Conservation (phyloP, 2,888 invertebrate genomes). For the Athalia rosae region DNA sequence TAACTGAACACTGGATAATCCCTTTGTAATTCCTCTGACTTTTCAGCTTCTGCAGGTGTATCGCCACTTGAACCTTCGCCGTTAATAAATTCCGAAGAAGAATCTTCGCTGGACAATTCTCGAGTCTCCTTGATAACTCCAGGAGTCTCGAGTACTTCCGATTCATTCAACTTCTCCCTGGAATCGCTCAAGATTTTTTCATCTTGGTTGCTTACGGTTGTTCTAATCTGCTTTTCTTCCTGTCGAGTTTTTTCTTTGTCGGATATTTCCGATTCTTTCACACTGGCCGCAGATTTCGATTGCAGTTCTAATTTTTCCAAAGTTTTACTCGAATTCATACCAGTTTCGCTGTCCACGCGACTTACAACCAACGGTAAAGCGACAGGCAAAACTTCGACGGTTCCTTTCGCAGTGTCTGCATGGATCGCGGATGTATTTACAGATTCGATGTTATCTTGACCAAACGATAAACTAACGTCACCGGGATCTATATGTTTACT, state of each 20-base stretch:
- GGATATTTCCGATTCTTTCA: neutral
- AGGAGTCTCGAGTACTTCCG: neutral
- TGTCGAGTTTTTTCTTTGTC: neutral
- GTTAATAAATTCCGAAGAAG: conserved; percentile 49
- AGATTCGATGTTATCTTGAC: conserved; percentile 21
- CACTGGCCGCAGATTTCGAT: conserved; percentile 9
- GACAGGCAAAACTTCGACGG: conserved; percentile 32
- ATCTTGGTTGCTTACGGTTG: conserved; percentile 51
- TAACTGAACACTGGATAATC: conserved; percentile 72
- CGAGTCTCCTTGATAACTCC: conserved; percentile 43
- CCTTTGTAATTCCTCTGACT: conserved; percentile 70
- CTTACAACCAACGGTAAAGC: conserved; percentile 32
- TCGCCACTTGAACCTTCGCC: conserved; percentile 39
- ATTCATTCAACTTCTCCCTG: conserved; percentile 59
- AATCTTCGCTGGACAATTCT: conserved; percentile 42
- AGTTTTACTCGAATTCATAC: neutral
- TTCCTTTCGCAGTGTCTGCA: neutral
- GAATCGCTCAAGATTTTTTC: conserved; percentile 64
- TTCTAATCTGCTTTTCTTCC: conserved; percentile 59
- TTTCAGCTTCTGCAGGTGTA: conserved; percentile 51
- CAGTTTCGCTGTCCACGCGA: conserved; percentile 10
- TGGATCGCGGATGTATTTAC: conserved; percentile 35
- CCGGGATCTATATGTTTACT: conserved; percentile 22
- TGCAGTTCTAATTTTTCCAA: conserved; percentile 13
- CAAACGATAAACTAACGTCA: conserved; percentile 34